These are phyloP conservation scores for Lepus europaeus DNA, from an alignment of 2,113 vertebrate species.

Conservation along the genomic window DNA sequence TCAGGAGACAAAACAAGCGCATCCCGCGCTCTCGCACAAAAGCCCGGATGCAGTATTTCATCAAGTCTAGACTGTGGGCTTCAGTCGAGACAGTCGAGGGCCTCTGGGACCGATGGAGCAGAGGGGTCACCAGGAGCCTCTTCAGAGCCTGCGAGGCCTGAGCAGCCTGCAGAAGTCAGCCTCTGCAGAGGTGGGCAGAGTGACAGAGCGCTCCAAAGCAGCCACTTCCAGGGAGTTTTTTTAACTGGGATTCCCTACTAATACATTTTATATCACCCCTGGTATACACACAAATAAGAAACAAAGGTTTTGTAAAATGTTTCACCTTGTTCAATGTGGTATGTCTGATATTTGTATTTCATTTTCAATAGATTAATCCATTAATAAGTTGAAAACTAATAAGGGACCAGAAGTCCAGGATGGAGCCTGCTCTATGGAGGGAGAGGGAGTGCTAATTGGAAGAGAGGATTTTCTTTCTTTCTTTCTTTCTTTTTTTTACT, in stretches of 20 bases:
- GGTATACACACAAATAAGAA: background rate
- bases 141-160: background rate
- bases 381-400: background rate
- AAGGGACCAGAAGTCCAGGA: background rate
- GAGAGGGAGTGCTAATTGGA: background rate
- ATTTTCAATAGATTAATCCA: background rate
- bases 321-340: background rate
- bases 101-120: rapidly evolving
- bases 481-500: too few species aligned
- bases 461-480: background rate
- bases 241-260: background rate
- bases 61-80: conserved; percentile 67
- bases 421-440: background rate
- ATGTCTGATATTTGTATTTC: background rate
- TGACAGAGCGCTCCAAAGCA: background rate
- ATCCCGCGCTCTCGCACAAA: background rate
- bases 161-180: background rate
- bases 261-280: background rate
- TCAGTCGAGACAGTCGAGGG: background rate
- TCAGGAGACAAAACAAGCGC: background rate
- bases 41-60: conserved; percentile 7
- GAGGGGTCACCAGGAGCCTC: background rate
- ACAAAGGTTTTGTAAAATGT: background rate
- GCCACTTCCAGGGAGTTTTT: background rate
- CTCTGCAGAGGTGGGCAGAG: background rate